Conservation (phyloP, 2,888 invertebrate genomes). For the Thumatha senex region DNA sequence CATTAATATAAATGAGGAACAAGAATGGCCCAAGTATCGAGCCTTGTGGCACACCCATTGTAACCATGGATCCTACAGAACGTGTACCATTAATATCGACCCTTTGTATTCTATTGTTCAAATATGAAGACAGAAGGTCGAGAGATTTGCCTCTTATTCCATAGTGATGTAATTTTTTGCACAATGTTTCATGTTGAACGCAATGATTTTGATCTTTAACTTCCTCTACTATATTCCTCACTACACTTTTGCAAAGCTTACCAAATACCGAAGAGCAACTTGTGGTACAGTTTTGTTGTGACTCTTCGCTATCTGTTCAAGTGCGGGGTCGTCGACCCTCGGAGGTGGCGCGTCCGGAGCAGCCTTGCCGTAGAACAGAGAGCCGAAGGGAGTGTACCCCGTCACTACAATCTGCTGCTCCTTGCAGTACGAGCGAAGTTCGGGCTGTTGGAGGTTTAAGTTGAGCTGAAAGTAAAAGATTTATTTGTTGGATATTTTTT, state of each 20-base stretch:
- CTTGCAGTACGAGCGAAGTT: slow-evolving; percentile 87
- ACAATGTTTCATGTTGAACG: too few relatives aligned
- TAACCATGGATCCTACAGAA: too few relatives aligned
- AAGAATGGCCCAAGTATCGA: too few relatives aligned
- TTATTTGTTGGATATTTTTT: background rate
- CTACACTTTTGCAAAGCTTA: slow-evolving; percentile 46
- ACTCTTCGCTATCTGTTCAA: slow-evolving; percentile 81
- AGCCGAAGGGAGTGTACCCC: slow-evolving; percentile 90
- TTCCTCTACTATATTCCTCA: too few relatives aligned
- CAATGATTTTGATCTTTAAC: too few relatives aligned
- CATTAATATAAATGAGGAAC: too few relatives aligned
- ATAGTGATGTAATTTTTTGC: too few relatives aligned
- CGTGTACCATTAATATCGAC: too few relatives aligned
- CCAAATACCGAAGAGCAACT: slow-evolving; percentile 85
- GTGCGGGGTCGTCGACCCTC: slow-evolving; percentile 77
- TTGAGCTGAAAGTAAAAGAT: slow-evolving; percentile 60
- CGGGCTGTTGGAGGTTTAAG: slow-evolving; percentile 88
- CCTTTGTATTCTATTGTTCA: too few relatives aligned
- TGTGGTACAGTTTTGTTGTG: slow-evolving; percentile 86
- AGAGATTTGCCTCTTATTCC: too few relatives aligned
- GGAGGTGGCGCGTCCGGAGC: slow-evolving; percentile 76
- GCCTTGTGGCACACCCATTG: too few relatives aligned
- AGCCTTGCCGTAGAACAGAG: slow-evolving; percentile 69
- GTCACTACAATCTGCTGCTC: slow-evolving; percentile 85
- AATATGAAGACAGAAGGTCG: too few relatives aligned